Base-by-base conservation (phyloP, 2,888 invertebrate genomes). In the Strigamia transsilvanica region DNA sequence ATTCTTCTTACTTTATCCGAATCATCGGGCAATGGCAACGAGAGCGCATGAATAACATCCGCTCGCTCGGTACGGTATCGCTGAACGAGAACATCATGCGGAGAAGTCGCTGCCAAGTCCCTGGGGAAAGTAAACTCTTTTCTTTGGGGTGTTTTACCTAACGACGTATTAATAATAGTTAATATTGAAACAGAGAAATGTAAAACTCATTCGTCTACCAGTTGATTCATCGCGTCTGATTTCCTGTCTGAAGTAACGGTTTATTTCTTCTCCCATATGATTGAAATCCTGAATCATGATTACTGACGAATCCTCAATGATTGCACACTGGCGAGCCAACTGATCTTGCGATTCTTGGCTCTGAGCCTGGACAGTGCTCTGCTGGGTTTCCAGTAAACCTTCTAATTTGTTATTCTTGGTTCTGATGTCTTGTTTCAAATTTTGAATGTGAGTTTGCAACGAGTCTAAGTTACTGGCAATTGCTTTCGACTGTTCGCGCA, bases 281-380 rank as follows among this genome's bases (percentile, higher is more conserved):
- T 27, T 73, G n/a, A 73, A 73, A 73, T 73, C 73, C 27, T 73
- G 73, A 4, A 73, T 23, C 73, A 73, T 73, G 32, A 73, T 73
- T 32, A 73, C n/a, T 12, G 73, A 73, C 13, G 73, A 73, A 73
- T 73, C 73, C 27, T 73, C 73, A 73, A n/a, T 73, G 5, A 27
- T n/a, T 1, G 73, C 73, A 7, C 73, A 73, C 27, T 27, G 27
- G 3, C 73, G 23, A 12, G 27, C 73, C 2, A 73, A 13, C 32
- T 73, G 73, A 2, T 73, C 73, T 27, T 73, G 73, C 1, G 73
- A 73, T 32, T 73, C 73, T 15, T 27, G 73, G 2, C 12, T 27
- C 13, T 73, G 27, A 73, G 27, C 32, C 27, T 73, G 73, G 27
- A 73, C 7, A 15, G 73, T 12, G 12, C 3, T 73, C 32, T 73